These are phyloP conservation scores for Drosophila seguyi DNA, from an alignment of 1,140 invertebrate species.

Conservation along the genomic window DNA sequence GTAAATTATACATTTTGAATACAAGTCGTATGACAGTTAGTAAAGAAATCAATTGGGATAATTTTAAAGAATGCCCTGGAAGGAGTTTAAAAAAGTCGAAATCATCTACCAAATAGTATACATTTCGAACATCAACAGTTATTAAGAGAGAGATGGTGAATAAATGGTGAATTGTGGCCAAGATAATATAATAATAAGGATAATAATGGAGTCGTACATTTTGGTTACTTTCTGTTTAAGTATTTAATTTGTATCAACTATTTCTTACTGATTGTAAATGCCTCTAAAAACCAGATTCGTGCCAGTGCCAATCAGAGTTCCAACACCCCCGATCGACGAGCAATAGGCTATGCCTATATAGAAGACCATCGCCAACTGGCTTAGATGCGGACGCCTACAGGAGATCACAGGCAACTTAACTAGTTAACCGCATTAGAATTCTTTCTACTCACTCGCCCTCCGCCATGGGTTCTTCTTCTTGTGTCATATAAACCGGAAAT, in stretches of 20 bases:
- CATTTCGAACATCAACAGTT: too few species aligned
- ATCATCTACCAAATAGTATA: too few species aligned
- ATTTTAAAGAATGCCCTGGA: not conserved
- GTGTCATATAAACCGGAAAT: conserved; percentile 50
- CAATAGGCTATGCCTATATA: conserved; percentile 92
- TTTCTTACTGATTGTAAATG: conserved; percentile 87
- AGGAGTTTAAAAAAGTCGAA: too few species aligned
- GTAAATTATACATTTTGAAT: not conserved
- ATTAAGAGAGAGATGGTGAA: not conserved
- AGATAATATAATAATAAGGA: too few species aligned
- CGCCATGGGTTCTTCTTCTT: conserved; percentile 45
- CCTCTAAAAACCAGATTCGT: conserved; percentile 95
- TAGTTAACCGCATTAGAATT: not conserved
- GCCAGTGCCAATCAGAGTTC: conserved; percentile 93
- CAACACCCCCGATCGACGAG: conserved; percentile 92
- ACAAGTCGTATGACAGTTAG: too few species aligned
- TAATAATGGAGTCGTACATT: too few species aligned
- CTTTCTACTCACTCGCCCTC: conserved; percentile 57
- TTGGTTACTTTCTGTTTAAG: not conserved
- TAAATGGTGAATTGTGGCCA: too few species aligned
- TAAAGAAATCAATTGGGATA: not conserved
- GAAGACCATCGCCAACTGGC: conserved; percentile 88
- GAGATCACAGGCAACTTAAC: not conserved
- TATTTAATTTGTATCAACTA: not conserved
- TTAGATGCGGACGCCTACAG: conserved; percentile 86